These are phyloP conservation scores for Rambutsinella grinnellia DNA, from an alignment of 2,888 invertebrate genomes.

Conservation along the genomic window DNA sequence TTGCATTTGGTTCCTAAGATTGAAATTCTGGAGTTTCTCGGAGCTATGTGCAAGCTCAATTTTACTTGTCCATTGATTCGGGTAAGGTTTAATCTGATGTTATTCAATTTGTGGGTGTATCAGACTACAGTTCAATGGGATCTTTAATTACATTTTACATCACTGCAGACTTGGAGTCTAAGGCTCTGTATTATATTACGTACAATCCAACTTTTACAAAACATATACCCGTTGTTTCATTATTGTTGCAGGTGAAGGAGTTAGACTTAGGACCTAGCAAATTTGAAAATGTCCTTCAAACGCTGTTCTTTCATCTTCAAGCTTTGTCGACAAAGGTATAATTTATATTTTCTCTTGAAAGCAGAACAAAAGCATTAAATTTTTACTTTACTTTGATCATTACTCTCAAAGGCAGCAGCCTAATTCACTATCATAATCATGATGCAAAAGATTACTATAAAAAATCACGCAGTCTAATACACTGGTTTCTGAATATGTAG, in stretches of 20 bases:
- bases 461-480: too few species aligned
- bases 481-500: too few species aligned
- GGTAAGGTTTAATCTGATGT: slow-evolving; percentile 2
- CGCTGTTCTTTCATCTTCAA: slow-evolving; percentile 25
- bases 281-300: slow-evolving; percentile 11
- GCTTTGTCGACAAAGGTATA: slow-evolving; percentile 27
- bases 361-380: too few species aligned
- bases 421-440: too few species aligned
- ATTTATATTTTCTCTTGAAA: too few species aligned
- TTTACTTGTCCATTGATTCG: slow-evolving; percentile 23
- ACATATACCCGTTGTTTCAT: not conserved
- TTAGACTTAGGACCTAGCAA: not conserved
- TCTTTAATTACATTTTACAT: not conserved
- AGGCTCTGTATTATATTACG: not conserved
- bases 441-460: too few species aligned
- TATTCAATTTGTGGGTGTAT: too few species aligned
- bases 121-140: too few species aligned
- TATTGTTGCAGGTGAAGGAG: slow-evolving; percentile 26
- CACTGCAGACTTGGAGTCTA: too few species aligned
- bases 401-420: too few species aligned
- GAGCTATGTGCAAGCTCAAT: slow-evolving; percentile 20
- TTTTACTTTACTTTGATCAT: too few species aligned
- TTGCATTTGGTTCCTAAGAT: slow-evolving; percentile 18
- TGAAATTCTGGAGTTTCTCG: slow-evolving; percentile 26
- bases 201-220: not conserved